A percentile compares a stretch with the other conserved stretches of the same genome.
Evolutionary conservation across 2,888 invertebrate species (phyloP).

Genomic region (Rutpela maculata): DNA sequence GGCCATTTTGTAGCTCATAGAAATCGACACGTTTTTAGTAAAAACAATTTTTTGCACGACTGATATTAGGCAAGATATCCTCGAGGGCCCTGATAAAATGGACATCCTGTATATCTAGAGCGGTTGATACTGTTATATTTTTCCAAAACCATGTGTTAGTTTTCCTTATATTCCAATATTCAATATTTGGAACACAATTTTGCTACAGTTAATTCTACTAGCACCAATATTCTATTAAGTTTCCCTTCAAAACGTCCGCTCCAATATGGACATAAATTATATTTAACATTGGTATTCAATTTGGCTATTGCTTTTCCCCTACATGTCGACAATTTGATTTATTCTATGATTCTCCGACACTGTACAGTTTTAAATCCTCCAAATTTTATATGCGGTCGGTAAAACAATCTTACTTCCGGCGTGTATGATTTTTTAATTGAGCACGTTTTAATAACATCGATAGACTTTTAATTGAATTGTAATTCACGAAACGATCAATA

Average conservation of each 20-base stretch:
- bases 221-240: slow-evolving; percentile 27
- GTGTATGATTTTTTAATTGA: neutral
- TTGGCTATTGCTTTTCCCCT: slow-evolving; percentile 11
- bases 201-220: slow-evolving; percentile 19
- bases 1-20: too few relatives aligned
- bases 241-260: slow-evolving; percentile 22
- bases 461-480: neutral
- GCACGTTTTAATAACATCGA: neutral
- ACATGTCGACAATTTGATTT: slow-evolving; percentile 26
- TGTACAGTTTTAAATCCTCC: slow-evolving; percentile 1
- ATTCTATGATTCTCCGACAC: neutral
- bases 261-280: slow-evolving; percentile 30
- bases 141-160: neutral
- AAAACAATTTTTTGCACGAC: too few relatives aligned
- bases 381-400: neutral
- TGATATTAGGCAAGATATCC: too few relatives aligned
- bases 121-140: too few relatives aligned
- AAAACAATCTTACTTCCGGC: neutral
- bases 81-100: too few relatives aligned
- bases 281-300: slow-evolving; percentile 30
- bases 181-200: slow-evolving; percentile 15
- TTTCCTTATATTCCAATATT: slow-evolving; percentile 14
- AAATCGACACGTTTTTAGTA: too few relatives aligned
- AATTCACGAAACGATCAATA: neutral
- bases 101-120: too few relatives aligned